These are phyloP conservation scores for Ips typographus DNA, from an alignment of 1,140 invertebrate genomes.

Conservation along the genomic window DNA sequence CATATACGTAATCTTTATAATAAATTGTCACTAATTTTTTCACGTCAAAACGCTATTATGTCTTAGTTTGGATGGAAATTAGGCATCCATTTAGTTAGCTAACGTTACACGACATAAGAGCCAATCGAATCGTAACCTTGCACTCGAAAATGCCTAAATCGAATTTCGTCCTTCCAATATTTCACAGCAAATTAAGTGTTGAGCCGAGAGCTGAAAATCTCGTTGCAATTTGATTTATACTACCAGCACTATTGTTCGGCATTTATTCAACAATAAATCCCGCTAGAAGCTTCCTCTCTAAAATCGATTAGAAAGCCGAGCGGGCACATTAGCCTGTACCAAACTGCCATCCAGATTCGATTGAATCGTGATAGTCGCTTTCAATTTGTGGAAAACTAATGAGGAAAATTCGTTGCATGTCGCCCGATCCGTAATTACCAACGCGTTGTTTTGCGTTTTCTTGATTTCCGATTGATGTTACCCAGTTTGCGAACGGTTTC, in stretches of 20 bases:
- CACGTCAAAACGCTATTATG: too few species aligned
- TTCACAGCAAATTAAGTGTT: conserved; percentile 19
- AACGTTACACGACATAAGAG: too few species aligned
- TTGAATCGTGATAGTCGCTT: conserved; percentile 2
- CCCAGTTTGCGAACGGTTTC: too few species aligned
- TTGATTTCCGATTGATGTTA: too few species aligned
- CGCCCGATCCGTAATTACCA: too few species aligned
- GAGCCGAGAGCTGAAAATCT: conserved; percentile 15
- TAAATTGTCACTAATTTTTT: too few species aligned
- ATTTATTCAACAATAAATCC: conserved; percentile 19
- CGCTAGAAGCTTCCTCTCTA: conserved; percentile 3
- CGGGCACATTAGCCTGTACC: background rate
- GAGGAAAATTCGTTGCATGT: too few species aligned
- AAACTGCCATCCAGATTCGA: background rate
- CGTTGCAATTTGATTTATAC: conserved; percentile 16
- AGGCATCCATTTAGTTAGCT: too few species aligned
- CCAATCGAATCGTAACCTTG: too few species aligned
- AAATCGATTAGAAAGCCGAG: conserved; percentile 19
- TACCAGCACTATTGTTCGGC: conserved; percentile 10
- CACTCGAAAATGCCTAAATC: conserved; percentile 1
- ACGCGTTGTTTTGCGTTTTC: too few species aligned
- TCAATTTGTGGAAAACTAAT: background rate
- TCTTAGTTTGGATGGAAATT: too few species aligned
- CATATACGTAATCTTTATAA: too few species aligned
- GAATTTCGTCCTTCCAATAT: conserved; percentile 8